phyloP scores from a whole-genome alignment of 2,113 vertebrate genomes.

The Cinclus mexicanus region DNA sequence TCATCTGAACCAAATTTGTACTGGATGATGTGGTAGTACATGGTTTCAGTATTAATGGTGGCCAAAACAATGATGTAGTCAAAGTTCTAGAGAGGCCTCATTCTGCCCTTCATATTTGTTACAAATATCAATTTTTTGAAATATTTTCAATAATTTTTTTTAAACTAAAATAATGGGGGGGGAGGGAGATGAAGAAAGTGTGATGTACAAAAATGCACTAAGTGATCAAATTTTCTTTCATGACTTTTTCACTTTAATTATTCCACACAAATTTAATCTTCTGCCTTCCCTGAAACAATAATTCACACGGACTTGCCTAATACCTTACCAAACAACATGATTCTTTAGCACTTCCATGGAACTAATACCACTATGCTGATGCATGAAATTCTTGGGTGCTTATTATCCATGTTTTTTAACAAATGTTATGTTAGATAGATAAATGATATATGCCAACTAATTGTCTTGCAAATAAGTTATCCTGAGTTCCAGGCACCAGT shows the following conservation, averaged over 20 bases:
- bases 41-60: neutral
- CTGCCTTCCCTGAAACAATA: neutral
- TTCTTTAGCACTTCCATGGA: neutral
- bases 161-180: fast-evolving
- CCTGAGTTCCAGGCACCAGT: neutral
- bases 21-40: neutral
- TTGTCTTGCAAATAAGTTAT: neutral
- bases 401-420: neutral
- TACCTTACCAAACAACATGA: neutral
- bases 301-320: neutral
- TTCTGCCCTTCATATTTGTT: neutral
- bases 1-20: neutral
- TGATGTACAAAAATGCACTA: neutral
- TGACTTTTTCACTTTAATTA: neutral
- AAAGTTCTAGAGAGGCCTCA: neutral
- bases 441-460: neutral
- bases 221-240: neutral
- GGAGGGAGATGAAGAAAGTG: neutral
- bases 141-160: neutral
- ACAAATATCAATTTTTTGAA: neutral
- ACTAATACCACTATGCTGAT: neutral
- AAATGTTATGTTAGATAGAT: neutral
- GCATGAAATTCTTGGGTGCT: neutral
- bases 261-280: no score
- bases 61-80: neutral